Evolutionary conservation across 1,140 invertebrate genomes (phyloP).

Genomic region (Radopholus similis): DNA sequence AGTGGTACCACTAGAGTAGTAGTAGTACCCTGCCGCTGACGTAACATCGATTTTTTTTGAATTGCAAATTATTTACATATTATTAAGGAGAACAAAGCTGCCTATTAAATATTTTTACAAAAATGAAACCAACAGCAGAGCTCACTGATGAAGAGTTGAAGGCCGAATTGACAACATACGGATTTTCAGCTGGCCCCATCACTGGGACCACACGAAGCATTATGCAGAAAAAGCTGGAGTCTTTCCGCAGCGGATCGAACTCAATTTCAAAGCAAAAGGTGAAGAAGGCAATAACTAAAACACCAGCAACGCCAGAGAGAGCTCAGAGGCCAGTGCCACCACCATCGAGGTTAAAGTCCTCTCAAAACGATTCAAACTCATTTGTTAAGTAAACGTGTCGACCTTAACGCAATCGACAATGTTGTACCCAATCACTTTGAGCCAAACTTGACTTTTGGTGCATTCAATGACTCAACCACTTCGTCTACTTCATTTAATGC

Average conservation of each 20-base stretch:
- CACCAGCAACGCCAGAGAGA: not conserved
- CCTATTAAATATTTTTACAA: too few relatives aligned
- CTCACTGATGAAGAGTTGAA: slow-evolving; percentile 47
- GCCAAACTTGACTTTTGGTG: not conserved
- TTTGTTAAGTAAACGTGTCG: too few relatives aligned
- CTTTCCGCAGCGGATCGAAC: slow-evolving; percentile 21
- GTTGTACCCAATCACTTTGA: not conserved
- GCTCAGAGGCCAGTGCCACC: not conserved
- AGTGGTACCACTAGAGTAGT: too few relatives aligned
- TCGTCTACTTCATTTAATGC: slow-evolving; percentile 5
- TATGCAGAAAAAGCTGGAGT: slow-evolving; percentile 49
- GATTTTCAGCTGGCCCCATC: slow-evolving; percentile 40
- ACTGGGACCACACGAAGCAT: slow-evolving; percentile 44
- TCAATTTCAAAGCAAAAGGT: slow-evolving; percentile 2
- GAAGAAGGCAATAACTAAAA: slow-evolving; percentile 1
- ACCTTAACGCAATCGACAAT: too few relatives aligned
- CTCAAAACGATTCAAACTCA: too few relatives aligned
- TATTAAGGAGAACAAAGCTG: too few relatives aligned
- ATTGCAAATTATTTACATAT: too few relatives aligned
- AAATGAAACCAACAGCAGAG: slow-evolving; percentile 42
- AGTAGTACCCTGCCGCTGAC: too few relatives aligned
- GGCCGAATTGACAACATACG: slow-evolving; percentile 34
- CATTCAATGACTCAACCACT: not conserved
- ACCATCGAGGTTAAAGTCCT: too few relatives aligned
- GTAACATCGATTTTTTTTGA: too few relatives aligned